A percentile compares a stretch with the other conserved stretches of the same genome.
phyloP scores from a whole-genome alignment of 1,140 invertebrate genomes.

The Chironomus striatipennis region DNA sequence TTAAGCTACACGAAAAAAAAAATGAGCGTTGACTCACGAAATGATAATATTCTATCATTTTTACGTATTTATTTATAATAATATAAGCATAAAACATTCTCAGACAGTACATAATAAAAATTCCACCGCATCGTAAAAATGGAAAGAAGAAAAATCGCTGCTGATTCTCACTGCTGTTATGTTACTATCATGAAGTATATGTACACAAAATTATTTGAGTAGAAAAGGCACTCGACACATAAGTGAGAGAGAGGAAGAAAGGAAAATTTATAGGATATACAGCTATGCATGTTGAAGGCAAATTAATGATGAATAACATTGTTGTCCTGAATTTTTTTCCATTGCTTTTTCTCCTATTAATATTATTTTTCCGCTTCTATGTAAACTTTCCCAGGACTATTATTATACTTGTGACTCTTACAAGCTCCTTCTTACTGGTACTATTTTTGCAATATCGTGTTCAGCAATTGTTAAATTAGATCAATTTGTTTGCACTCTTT shows the following conservation, averaged over 20 bases:
- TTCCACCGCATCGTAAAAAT: background rate
- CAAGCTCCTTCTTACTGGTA: too few relatives aligned
- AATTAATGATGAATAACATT: constrained; percentile 1
- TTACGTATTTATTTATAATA: background rate
- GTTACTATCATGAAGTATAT: background rate
- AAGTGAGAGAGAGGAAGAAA: background rate
- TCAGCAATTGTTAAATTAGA: background rate
- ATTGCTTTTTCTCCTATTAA: too few relatives aligned
- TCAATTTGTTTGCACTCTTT: constrained; percentile 1
- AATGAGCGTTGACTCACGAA: too few relatives aligned
- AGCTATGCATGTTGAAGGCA: background rate
- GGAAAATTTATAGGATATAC: background rate
- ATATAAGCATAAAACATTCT: background rate
- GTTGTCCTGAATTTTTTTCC: background rate
- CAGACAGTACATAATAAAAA: constrained; percentile 9
- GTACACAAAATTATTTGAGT: too few relatives aligned
- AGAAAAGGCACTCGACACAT: too few relatives aligned
- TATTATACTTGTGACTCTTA: background rate
- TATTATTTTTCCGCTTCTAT: background rate
- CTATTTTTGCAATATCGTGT: background rate
- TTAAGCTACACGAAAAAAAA: too few relatives aligned
- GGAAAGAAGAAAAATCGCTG: constrained; percentile 7
- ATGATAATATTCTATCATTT: too few relatives aligned
- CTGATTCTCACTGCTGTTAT: background rate
- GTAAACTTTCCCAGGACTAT: constrained; percentile 1